Base-by-base conservation (phyloP, 2,113 vertebrate species). In the Tenrec ecaudatus region DNA sequence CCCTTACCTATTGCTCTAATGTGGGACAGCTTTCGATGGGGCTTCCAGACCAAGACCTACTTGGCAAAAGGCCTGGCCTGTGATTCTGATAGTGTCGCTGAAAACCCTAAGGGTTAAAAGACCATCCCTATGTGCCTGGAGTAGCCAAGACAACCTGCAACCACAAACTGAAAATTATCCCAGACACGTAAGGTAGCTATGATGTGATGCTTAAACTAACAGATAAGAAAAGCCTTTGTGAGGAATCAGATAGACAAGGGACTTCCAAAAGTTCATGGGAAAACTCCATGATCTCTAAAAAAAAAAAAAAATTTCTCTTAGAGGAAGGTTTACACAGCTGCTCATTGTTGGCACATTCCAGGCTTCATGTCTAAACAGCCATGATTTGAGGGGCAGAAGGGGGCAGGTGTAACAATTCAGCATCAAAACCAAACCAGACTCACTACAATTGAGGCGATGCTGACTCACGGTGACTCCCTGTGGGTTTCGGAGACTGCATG, bases 161-260 rank as follows among this genome's bases (percentile, higher is more conserved):
- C 36, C 36, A 58, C 12, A 73, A 78, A 53, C 60, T 62, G n/a
- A 93, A 94, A 87, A 84, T 86, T 25, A 77, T 84, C 53, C 62
- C 23, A 82, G 57, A 82, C 36, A 96, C 31, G 36, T 71, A 25
- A 60, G 36, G n/a, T 64, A 60, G 43, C 31, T 76, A 40, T 81
- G 43, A n/a, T 82, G 53, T 95, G 69, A 78, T 22, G 6, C 31
- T 81, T 33, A 73, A 73, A 83, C 29, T 47, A 29, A 88, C 79
- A 90, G 57, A 3, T 78, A 43, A 90, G 75, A 64, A 62, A 62
- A 62, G 60, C 60, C 47, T 62, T 62, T 12, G 4, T 23, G 22
- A 62, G 60, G 60, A 20, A 62, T 23, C 22, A 19, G 57, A 19
- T 58, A 62, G 47, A 53, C 47, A 53, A 53, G 47, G 47, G 12